These are phyloP conservation scores for Apocheima hispidaria DNA, from an alignment of 2,888 invertebrate species.

Conservation along the genomic window DNA sequence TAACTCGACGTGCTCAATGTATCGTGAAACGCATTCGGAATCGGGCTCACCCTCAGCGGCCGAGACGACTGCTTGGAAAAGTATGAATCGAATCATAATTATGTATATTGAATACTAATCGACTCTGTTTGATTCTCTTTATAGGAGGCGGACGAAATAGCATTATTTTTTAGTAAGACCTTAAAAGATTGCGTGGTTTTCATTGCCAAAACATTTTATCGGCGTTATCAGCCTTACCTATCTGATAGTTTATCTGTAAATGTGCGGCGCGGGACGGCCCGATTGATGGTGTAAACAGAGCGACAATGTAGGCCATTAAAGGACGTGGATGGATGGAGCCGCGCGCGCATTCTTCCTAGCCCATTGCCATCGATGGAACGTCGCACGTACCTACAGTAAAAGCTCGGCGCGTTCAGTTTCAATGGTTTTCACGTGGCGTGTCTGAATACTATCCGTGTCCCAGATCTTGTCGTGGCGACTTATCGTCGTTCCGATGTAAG, in stretches of 20 bases:
- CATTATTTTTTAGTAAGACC: slow-evolving; percentile 32
- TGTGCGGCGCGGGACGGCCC: neutral
- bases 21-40: slow-evolving; percentile 26
- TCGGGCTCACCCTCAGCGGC: slow-evolving; percentile 18
- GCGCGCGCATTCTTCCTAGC: slow-evolving; percentile 31
- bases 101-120: slow-evolving; percentile 27
- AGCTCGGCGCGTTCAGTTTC: slow-evolving; percentile 24
- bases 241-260: slow-evolving; percentile 39
- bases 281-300: neutral
- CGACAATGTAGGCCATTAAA: neutral
- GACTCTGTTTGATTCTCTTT: slow-evolving; percentile 12
- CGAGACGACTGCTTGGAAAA: no score
- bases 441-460: slow-evolving; percentile 37
- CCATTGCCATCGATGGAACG: slow-evolving; percentile 34
- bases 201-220: slow-evolving; percentile 34
- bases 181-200: slow-evolving; percentile 27
- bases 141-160: neutral
- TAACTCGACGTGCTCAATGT: neutral
- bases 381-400: slow-evolving; percentile 26
- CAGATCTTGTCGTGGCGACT: slow-evolving; percentile 36
- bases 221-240: slow-evolving; percentile 27
- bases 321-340: neutral
- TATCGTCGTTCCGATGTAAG: slow-evolving; percentile 34
- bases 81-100: no score
- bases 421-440: slow-evolving; percentile 32